A percentile compares a stretch with the other conserved stretches of the same genome.
These are phyloP conservation scores for Periophthalmus magnuspinnatus DNA, from an alignment of 2,797 vertebrate genomes.

Conservation along the genomic window DNA sequence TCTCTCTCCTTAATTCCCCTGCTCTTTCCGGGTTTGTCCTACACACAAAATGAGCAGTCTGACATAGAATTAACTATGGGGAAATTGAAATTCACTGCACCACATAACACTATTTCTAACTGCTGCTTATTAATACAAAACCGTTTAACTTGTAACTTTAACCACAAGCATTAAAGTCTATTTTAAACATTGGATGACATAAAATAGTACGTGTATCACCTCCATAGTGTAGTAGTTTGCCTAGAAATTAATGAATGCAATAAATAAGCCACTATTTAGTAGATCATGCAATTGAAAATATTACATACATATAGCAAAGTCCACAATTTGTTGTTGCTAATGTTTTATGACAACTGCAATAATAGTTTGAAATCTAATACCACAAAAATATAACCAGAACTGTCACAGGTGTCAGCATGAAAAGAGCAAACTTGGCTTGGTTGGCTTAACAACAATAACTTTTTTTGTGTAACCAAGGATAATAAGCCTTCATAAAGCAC, in stretches of 20 bases:
- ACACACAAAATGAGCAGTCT: conserved; percentile 79
- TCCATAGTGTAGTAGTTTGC: conserved; percentile 6
- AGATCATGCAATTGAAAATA: too few species aligned
- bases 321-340: too few species aligned
- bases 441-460: background rate
- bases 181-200: background rate
- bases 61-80: conserved; percentile 52
- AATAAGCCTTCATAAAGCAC: too few species aligned
- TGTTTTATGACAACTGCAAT: background rate
- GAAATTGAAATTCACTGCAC: conserved; percentile 65
- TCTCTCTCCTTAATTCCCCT: conserved; percentile 26
- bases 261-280: too few species aligned
- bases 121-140: background rate
- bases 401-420: background rate
- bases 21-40: conserved; percentile 35
- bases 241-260: background rate
- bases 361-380: background rate
- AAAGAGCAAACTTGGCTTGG: background rate
- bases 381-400: background rate
- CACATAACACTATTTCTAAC: conserved; percentile 56
- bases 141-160: background rate
- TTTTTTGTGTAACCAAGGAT: background rate
- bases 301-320: too few species aligned
- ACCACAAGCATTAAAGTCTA: background rate
- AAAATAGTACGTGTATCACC: background rate